phyloP scores from a whole-genome alignment of 2,888 invertebrate species.

The Anthoptus insignis region DNA sequence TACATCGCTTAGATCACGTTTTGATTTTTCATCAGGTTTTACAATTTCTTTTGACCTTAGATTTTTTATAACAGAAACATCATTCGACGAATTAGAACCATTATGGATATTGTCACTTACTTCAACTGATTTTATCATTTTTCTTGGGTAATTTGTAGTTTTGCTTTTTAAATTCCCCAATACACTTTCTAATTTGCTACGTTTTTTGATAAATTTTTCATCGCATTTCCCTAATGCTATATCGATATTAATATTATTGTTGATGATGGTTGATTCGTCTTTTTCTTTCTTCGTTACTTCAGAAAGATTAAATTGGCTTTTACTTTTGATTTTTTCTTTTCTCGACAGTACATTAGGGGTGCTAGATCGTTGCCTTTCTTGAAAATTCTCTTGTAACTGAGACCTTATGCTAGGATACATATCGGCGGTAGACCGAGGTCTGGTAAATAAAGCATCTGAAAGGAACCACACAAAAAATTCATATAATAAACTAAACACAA shows the following conservation, averaged over 20 bases:
- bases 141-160: constrained; percentile 23
- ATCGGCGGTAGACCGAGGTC: constrained; percentile 11
- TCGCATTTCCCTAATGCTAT: constrained; percentile 47
- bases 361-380: not conserved
- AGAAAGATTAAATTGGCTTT: constrained; percentile 28
- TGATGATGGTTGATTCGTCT: constrained; percentile 8
- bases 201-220: constrained; percentile 61
- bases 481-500: not conserved
- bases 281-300: constrained; percentile 23
- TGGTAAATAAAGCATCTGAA: constrained; percentile 58
- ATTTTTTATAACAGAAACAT: constrained; percentile 9
- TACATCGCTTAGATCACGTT: not conserved
- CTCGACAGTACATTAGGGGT: constrained; percentile 21
- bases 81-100: not conserved
- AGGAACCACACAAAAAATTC: constrained; percentile 36
- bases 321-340: constrained; percentile 20
- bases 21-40: not conserved
- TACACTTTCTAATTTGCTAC: constrained; percentile 65
- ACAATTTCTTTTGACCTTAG: not conserved
- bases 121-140: not conserved
- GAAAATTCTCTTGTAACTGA: constrained; percentile 8
- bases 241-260: constrained; percentile 22
- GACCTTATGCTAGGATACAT: constrained; percentile 18
- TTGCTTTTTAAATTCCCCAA: constrained; percentile 63
- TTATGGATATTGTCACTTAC: not conserved